phyloP scores from a whole-genome alignment of 2,888 invertebrate genomes.

The Eupithecia inturbata region DNA sequence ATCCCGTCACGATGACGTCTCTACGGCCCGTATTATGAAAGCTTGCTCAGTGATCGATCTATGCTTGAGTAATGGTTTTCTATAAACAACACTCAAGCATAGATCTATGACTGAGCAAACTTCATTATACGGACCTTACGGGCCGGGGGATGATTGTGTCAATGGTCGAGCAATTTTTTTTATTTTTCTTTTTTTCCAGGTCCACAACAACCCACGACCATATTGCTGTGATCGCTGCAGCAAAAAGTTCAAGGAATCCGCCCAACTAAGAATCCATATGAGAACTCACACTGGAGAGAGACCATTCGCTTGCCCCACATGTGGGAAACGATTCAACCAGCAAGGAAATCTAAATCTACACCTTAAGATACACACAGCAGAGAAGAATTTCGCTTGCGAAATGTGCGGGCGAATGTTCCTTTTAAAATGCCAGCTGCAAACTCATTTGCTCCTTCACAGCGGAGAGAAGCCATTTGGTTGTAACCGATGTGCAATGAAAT shows the following conservation, averaged over 20 bases:
- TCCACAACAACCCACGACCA: neutral
- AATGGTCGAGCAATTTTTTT: neutral
- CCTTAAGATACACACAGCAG: conserved; percentile 18
- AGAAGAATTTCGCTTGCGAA: conserved; percentile 22
- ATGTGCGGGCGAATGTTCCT: conserved; percentile 18
- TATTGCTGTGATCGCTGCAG: conserved; percentile 22
- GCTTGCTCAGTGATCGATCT: too few species aligned
- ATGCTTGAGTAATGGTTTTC: too few species aligned
- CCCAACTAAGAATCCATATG: conserved; percentile 9
- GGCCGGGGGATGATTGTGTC: too few species aligned
- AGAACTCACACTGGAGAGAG: conserved; percentile 12
- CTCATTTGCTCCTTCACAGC: conserved; percentile 1
- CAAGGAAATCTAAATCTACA: conserved; percentile 15
- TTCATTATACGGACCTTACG: too few species aligned
- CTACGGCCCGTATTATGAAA: too few species aligned
- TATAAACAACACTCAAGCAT: too few species aligned
- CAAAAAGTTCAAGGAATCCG: conserved; percentile 16
- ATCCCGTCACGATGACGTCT: too few species aligned
- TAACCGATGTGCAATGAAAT: conserved; percentile 15
- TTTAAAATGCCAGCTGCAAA: conserved; percentile 9
- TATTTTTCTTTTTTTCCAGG: neutral
- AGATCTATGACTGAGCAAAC: too few species aligned
- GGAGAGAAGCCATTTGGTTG: neutral
- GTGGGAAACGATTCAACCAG: conserved; percentile 21
- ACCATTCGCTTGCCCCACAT: conserved; percentile 10